Percentiles rank a stretch among this genome's conserved stretches.
These are phyloP conservation scores for Cydia pomonella DNA, from an alignment of 1,140 invertebrate species.

Conservation along the genomic window DNA sequence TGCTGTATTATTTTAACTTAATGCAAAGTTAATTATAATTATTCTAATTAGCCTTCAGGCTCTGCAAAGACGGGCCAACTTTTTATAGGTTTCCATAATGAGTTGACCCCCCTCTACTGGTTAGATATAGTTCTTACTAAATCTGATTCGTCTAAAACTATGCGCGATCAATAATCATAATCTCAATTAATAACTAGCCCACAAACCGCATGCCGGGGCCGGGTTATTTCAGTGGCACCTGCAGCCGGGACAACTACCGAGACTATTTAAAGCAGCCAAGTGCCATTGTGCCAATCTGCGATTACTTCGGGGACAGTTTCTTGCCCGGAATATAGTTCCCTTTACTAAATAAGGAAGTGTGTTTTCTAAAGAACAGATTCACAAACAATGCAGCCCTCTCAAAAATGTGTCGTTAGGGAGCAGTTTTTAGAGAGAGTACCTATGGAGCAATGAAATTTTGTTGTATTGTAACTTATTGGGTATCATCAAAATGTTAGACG, in stretches of 20 bases:
- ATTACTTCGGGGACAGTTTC: neutral
- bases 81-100: too few species aligned
- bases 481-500: neutral
- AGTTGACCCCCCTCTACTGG: too few species aligned
- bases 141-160: neutral
- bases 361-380: neutral
- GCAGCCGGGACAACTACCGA: neutral
- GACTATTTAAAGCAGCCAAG: neutral
- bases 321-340: neutral
- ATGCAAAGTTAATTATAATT: too few species aligned
- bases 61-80: too few species aligned
- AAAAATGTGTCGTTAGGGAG: neutral
- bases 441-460: too few species aligned
- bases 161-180: neutral
- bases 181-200: neutral
- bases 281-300: neutral
- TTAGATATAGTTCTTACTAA: too few species aligned
- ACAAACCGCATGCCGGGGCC: neutral
- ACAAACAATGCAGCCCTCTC: neutral
- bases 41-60: too few species aligned
- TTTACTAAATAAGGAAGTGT: neutral
- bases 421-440: neutral
- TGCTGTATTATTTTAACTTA: too few species aligned
- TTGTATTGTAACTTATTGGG: neutral
- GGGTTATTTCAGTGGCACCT: neutral